These are phyloP conservation scores for Nowickia ferox DNA, from an alignment of 2,888 invertebrate species.

Conservation along the genomic window DNA sequence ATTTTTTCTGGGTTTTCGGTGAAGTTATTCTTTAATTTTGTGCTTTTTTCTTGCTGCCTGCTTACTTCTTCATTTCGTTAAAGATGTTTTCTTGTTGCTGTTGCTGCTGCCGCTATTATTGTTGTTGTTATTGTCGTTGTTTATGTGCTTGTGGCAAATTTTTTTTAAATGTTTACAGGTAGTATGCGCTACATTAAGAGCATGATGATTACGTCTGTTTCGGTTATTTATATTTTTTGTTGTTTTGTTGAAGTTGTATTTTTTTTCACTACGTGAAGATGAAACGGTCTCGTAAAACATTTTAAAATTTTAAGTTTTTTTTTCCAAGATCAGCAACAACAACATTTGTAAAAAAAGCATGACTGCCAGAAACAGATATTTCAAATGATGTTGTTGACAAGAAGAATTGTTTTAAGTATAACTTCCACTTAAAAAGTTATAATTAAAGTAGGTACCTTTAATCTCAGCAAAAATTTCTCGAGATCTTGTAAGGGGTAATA, in stretches of 20 bases:
- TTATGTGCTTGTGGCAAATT: constrained; percentile 66
- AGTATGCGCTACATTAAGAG: constrained; percentile 67
- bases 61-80: constrained; percentile 56
- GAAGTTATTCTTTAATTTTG: constrained; percentile 67
- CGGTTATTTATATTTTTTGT: constrained; percentile 47
- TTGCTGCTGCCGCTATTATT: constrained; percentile 31
- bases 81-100: constrained; percentile 43
- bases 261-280: constrained; percentile 60
- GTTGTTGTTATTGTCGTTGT: constrained; percentile 42
- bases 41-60: constrained; percentile 34
- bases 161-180: constrained; percentile 68
- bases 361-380: constrained; percentile 34
- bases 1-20: constrained; percentile 59
- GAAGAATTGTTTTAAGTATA: background rate
- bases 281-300: constrained; percentile 69
- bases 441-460: too few species aligned
- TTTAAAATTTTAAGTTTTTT: constrained; percentile 59
- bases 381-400: constrained; percentile 37
- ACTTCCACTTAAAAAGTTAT: background rate
- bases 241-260: constrained; percentile 37
- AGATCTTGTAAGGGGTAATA: too few species aligned
- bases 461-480: too few species aligned
- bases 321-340: constrained; percentile 37
- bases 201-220: constrained; percentile 66
- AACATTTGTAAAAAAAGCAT: constrained; percentile 47